Evolutionary conservation across 2,888 invertebrate species (phyloP), one percentile per base, ranked within the genome.

Genomic region (Frankliniella fusca): DNA sequence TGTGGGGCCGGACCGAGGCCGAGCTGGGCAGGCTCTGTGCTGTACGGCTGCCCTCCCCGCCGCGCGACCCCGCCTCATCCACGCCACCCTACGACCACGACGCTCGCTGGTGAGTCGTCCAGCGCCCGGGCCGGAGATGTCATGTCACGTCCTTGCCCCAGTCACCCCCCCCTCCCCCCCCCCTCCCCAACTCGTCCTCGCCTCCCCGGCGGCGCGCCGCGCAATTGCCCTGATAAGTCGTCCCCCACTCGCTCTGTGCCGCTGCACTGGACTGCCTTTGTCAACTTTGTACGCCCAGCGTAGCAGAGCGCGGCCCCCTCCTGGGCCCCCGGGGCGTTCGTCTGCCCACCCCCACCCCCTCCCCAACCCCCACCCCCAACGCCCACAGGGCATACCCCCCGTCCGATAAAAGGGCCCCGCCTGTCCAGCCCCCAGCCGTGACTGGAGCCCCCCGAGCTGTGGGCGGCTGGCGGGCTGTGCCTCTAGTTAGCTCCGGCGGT

Each of bases 191-290:
- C 15, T 38, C 38, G 38, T 38, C 61, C 61, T 61, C 15, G 15
- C 20, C 15, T 15, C 50, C 50, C 50, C 54, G 54, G 54, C 54
- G 54, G 12, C 10, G 15, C 54, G 61, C 0, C 18, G 61, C 61
- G 61, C 70, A 76, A 76, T 76, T 76, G 70, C 23, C 70, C 70
- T 76, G 70, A 76, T 76, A 76, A 76, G 70, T 76, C 70, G 23
- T 27, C 27, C 11, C 70, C 38, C 38, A 5, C 38, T 38, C 38
- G 38, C 38, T 38, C 38, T 38, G 70, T 27, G 27, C 27, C 70
- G 27, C 70, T 27, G 70, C 27, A 23, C 70, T 27, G 27, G 70
- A 27, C 23, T 27, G 70, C 70, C 70, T 76, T 76, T 23, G 70
- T 23, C 70, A 76, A 76, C 70, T 76, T 76, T 76, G 70, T 76